Base-by-base conservation (phyloP, 2,888 invertebrate genomes). In the Cataglyphis cursor region DNA sequence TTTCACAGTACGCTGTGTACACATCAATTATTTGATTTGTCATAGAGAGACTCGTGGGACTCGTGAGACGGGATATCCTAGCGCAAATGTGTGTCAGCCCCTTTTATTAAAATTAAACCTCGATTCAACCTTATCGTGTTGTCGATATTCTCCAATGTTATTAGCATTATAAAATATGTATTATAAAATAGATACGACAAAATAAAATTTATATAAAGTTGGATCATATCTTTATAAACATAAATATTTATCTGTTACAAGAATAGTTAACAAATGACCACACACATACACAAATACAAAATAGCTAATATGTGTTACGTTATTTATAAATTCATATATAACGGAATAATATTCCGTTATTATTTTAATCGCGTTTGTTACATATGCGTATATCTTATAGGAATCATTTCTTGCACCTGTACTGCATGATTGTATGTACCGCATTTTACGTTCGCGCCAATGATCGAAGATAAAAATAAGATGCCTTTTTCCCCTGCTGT, bases 21-120 rank as follows among this genome's bases (percentile, higher is more conserved):
- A 80, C 41, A 72, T 72, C 64, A 83, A 83, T 80, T 80, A 83
- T 83, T 83, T 83, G 83, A 72, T 80, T 65, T 83, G 83, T 72
- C 57, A 83, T 48, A 51, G 65, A 72, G 83, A 83, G 80, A 83
- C 83, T 83, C 83, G 83, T 83, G 83, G 83, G 83, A 83, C 80
- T 48, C 51, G 51, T 51, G 70, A 61, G 61, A 65, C 64, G 64
- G 75, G 57, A 82, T 65, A 82, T 81, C 41, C 74, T 57, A 28
- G 24, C 51, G 38, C n/a, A 65, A 65, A 51, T 21, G 35, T 65
- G 35, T 65, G 62, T 18, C 64, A 38, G 35, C 12, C 41, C 62
- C 81, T 82, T 75, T 82, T 75, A 82, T 82, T 82, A 74, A 75
- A 82, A 82, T 82, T 82, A 65, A 65, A 65, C 65, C 54, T 64